Evolutionary conservation across 2,888 invertebrate species (phyloP), one percentile per base, ranked within the genome.

Genomic region (Watsonalla binaria): DNA sequence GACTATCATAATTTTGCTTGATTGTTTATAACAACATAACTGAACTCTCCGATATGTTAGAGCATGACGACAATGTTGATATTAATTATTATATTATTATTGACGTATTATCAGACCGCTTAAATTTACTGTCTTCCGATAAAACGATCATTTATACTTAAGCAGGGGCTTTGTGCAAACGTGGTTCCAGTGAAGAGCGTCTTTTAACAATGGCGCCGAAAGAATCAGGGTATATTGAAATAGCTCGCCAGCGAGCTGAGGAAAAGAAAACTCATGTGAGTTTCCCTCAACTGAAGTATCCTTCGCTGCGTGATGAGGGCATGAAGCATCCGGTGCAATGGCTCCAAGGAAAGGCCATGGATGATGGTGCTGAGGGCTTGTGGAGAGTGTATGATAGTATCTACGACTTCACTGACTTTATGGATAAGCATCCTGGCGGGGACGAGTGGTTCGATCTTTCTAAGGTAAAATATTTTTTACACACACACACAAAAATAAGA

Each of bases 351-450:
- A 94, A 95, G 72, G 89, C 91, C 13, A 76, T 88, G 66, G 93
- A 94, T 61, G 96, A 96, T 63, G 94, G 94, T 5, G 95, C 95
- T 0, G 95, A 95, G 76, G 93, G 93, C n/a, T 78, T 96, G 5
- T 96, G 96, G 96, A 92, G 96, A 62, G 92, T 96, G 15, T 91
- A 94, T 63, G 92, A 96, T 78, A 88, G 90, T 47, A 86, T 99
- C 24, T 99, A 98, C 80, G 97, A 99, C 83, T 92, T 99, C 33
- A 93, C 94, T 0, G 91, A 92, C 15, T 99, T 97, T 78, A 88
- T 96, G 6, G 81, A 93, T 5, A 92, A 87, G 48, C 99, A 99
- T 91, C 99, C 98, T 0, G 97, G 98, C 42, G 97, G 98, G 0
- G 70, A 89, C 0, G 94, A 95, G 73, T 97, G 96, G 96, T 72